Evolutionary conservation across 2,888 invertebrate species (phyloP), one percentile per base, ranked within the genome.

Genomic region (Aleiodes testaceus): DNA sequence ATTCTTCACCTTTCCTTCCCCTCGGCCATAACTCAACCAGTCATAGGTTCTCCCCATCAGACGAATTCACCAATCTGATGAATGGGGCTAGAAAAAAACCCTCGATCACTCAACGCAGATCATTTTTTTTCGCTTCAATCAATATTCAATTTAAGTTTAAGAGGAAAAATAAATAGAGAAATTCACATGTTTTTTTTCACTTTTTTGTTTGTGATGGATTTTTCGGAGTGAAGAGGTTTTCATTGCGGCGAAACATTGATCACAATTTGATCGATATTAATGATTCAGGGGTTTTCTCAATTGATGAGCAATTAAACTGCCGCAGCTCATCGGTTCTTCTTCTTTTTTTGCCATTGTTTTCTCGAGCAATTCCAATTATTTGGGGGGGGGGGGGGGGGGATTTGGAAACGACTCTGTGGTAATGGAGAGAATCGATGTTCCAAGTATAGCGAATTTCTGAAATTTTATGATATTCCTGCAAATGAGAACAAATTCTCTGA

Each of bases 51-150:
- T 14, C 44, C 45, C 63, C 63, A 63, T 18, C 66, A 52, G 63
- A 63, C 63, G 63, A 67, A 71, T 67, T 53, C 50, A 63, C 71
- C 36, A 66, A 71, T 71, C 63, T 67, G 63, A 67, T 67, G 71
- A 71, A 71, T 63, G 61, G 59, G 36, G 22, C 63, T 59, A 59
- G 59, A 59, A 59, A 59, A 26, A 66, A 20, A 22, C 63, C 49
- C 61, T 63, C 44, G 63, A 71, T 63, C 45, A 45, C 52, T 49
- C 42, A 47, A 49, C 70, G 53, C 69, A 42, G 49, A 70, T 59
- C 61, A 71, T 69, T 69, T 52, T 63, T 63, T 69, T 69, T 36
- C n/a, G n/a, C 22, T 47, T 4, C 16, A 44, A 45, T 67, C 55
- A 47, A 59, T 45, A 45, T 59, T 55, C 55, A 55, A 59, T 53